Conservation (phyloP, 2,797 vertebrate genomes). For the Hoplostethus mediterraneus region DNA sequence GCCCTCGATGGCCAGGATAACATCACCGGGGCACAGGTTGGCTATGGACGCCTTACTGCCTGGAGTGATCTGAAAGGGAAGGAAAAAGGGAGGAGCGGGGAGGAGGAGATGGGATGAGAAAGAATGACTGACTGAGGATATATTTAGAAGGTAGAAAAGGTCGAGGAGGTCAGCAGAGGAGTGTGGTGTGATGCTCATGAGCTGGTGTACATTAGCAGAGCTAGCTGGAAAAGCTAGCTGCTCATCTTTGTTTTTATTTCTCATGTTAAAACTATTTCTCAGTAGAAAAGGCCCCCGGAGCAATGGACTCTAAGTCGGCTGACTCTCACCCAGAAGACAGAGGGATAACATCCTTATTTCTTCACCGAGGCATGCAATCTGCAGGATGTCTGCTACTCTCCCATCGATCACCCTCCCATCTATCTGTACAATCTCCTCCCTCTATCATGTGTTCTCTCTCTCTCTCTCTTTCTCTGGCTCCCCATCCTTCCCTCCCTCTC, state of each 20-base stretch:
- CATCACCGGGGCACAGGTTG: constrained; percentile 92
- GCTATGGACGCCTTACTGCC: constrained; percentile 93
- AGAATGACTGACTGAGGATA: neutral
- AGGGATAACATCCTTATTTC: constrained; percentile 13
- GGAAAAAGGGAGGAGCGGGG: neutral
- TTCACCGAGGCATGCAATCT: constrained; percentile 18
- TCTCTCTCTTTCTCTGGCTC: neutral
- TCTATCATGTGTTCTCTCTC: constrained; percentile 6
- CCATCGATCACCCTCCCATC: constrained; percentile 7
- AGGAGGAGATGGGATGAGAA: neutral
- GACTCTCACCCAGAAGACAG: constrained; percentile 4
- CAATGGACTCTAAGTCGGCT: neutral
- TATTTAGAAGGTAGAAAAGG: neutral
- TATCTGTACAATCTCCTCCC: neutral
- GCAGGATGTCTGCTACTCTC: neutral
- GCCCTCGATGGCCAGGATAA: constrained; percentile 95
- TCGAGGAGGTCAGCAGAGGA: neutral
- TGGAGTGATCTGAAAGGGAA: constrained; percentile 89
- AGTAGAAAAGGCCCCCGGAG: neutral
- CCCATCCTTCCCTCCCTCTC: neutral
- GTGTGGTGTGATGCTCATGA: neutral
- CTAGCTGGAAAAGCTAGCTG: neutral
- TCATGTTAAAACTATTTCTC: neutral
- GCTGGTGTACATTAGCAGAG: neutral
- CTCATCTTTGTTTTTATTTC: neutral